Evolutionary conservation across 35 echinoderm and acorn worm genomes (phyloP).

Genomic region (Hemicentrotus pulcherrimus): DNA sequence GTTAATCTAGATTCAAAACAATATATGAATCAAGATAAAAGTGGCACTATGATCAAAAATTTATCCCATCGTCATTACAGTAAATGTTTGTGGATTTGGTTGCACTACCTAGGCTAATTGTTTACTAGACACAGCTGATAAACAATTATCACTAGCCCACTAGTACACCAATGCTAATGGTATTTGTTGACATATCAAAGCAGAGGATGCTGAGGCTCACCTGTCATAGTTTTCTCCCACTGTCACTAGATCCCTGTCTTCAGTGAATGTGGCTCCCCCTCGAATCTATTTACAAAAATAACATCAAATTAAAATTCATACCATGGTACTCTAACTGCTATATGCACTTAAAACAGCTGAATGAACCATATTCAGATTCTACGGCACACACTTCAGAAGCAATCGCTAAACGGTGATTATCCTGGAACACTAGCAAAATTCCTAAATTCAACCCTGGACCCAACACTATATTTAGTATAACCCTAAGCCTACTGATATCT

Average conservation of each 20-base stretch:
- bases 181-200: neutral
- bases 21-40: neutral
- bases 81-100: neutral
- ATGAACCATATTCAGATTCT: neutral
- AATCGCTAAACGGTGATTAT: neutral
- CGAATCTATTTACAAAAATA: constrained; percentile 47
- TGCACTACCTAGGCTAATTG: neutral
- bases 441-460: neutral
- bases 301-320: neutral
- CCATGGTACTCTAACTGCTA: neutral
- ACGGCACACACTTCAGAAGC: neutral
- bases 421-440: neutral
- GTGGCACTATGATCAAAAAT: neutral
- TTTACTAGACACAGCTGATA: neutral
- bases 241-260: constrained; percentile 68
- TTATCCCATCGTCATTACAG: neutral
- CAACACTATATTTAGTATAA: neutral
- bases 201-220: neutral
- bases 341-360: neutral
- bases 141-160: neutral
- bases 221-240: constrained; percentile 73
- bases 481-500: neutral
- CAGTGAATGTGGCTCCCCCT: constrained; percentile 69
- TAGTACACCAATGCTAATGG: neutral
- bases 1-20: too few relatives aligned